Evolutionary conservation across 2,888 invertebrate species (phyloP), one percentile per base, ranked within the genome.

Genomic region (Didymodactylos carnosus): DNA sequence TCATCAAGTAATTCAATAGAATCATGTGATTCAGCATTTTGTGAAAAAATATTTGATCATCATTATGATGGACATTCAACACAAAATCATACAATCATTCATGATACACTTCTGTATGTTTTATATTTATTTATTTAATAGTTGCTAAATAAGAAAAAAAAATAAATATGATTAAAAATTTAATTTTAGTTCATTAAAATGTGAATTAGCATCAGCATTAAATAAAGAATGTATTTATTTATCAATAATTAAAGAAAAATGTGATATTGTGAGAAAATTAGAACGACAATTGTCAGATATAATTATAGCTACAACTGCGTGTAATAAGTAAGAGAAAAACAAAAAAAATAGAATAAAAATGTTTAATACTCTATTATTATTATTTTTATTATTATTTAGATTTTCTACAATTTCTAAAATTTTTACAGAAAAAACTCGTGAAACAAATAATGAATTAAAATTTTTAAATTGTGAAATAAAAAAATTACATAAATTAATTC

Each of bases 141-240:
- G n/a, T n/a, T n/a, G n/a, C n/a, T n/a, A n/a, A n/a, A n/a, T n/a
- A n/a, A n/a, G n/a, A n/a, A n/a, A n/a, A n/a, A n/a, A n/a, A n/a
- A n/a, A n/a, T n/a, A n/a, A n/a, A n/a, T n/a, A n/a, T n/a, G n/a
- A n/a, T n/a, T n/a, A n/a, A n/a, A n/a, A 35, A 39, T 16, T 13
- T n/a, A 39, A 72, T 72, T 74, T 51, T 70, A 83, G 83, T 73
- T 78, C 78, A 8, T 80, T 81, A 23, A 83, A 83, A 78, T 80
- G 80, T 76, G 81, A 83, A 77, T 79, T 84, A 75, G 84, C 83
- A 39, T 81, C 81, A 76, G 80, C 81, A 72, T 77, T 83, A 76
- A 83, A 83, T 77, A 78, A 80, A 53, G 83, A 83, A 78, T 79
- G 81, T 6, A 78, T 79, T 29, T 82, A 80, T 76, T 80, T 82